A percentile compares a stretch with the other conserved stretches of the same genome.
phyloP scores from a whole-genome alignment of 2,888 invertebrate species.

The Xanthia togata region DNA sequence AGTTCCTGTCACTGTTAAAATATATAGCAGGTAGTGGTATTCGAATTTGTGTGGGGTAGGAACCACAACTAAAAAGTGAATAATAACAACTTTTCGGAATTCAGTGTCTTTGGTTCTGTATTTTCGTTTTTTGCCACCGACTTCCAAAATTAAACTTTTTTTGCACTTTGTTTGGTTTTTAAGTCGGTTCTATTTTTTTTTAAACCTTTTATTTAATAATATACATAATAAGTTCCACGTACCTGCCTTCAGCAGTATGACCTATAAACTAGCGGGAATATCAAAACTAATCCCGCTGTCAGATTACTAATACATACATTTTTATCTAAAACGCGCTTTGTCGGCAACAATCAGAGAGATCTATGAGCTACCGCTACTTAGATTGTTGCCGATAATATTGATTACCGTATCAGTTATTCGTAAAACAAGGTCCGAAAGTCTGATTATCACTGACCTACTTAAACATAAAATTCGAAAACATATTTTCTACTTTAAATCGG shows the following conservation, averaged over 20 bases:
- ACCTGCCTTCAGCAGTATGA: background rate
- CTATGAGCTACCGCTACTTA: slow-evolving; percentile 8
- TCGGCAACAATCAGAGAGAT: slow-evolving; percentile 16
- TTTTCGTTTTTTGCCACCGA: no score
- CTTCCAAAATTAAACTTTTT: no score
- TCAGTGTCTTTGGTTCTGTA: no score
- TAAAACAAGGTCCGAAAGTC: slow-evolving; percentile 25
- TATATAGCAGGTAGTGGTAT: no score
- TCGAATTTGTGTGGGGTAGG: no score
- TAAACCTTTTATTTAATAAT: no score
- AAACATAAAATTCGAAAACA: background rate
- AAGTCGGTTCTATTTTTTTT: no score
- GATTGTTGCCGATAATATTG: slow-evolving; percentile 16
- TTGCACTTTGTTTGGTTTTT: no score
- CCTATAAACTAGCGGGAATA: slow-evolving; percentile 3
- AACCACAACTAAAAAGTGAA: no score
- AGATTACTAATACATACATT: slow-evolving; percentile 20
- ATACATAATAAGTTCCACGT: no score
- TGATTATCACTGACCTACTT: slow-evolving; percentile 35
- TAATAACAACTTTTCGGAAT: no score
- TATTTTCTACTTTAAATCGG: background rate
- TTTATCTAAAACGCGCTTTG: slow-evolving; percentile 28
- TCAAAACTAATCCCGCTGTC: slow-evolving; percentile 11
- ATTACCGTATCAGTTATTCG: slow-evolving; percentile 32
- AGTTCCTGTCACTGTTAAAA: no score